These are phyloP conservation scores for Mus pahari DNA, from an alignment of 2,113 vertebrate species.

Conservation along the genomic window DNA sequence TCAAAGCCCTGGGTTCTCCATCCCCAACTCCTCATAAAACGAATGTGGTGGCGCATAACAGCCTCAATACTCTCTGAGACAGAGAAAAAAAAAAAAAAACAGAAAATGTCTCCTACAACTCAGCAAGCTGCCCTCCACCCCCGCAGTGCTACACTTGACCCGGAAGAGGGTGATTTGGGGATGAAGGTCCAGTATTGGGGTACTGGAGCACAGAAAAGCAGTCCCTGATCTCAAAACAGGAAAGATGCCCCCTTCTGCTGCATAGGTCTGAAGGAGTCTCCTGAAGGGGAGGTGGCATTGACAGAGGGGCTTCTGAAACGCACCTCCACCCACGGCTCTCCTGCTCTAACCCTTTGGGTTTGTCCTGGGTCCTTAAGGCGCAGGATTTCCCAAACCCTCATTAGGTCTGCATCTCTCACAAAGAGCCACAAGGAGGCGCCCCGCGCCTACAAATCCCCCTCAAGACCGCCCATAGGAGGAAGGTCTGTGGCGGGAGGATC, in stretches of 20 bases:
- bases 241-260: not conserved
- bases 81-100: not conserved
- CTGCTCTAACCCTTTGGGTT: not conserved
- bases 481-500: accelerated
- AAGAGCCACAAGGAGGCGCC: conserved; percentile 63
- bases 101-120: not conserved
- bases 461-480: accelerated
- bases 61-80: not conserved
- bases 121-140: not conserved
- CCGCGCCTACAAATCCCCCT: not conserved
- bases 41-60: not conserved
- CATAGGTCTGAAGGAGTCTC: not conserved
- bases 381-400: too few species aligned
- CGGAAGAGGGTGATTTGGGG: not conserved
- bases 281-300: not conserved
- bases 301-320: not conserved
- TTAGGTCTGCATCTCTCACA: not conserved
- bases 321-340: not conserved
- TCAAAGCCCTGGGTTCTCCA: not conserved
- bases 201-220: not conserved
- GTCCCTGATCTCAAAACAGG: not conserved
- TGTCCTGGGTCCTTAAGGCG: not conserved
- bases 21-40: not conserved
- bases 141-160: not conserved
- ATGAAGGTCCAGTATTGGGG: not conserved